A percentile compares a stretch with the other conserved stretches of the same genome.
Evolutionary conservation across 53 echinoderm and acorn worm species (phyloP).

Genomic region (Actinopyga echinites): DNA sequence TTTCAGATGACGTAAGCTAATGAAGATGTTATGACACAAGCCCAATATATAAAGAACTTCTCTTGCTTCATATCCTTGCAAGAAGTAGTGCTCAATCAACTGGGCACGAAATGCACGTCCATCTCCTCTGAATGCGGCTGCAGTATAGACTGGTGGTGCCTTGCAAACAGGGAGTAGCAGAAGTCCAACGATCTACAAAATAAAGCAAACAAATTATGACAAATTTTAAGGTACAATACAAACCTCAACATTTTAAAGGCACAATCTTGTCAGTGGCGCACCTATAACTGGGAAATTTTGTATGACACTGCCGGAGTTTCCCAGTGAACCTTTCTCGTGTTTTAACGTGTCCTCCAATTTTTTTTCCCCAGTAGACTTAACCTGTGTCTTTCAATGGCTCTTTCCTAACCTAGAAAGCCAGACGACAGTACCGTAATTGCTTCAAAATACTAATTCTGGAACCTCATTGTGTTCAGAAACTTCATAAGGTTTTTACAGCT

Average conservation of each 20-base stretch:
- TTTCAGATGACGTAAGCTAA: conserved; percentile 23
- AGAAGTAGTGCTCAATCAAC: conserved; percentile 28
- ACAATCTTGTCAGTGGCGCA: not conserved
- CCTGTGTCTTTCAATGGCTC: no score
- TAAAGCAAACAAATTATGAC: not conserved
- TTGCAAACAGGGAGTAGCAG: conserved; percentile 5
- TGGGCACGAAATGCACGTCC: conserved; percentile 6
- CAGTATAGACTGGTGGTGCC: conserved; percentile 12
- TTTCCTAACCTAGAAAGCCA: no score
- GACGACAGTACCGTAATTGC: no score
- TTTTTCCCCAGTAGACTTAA: no score
- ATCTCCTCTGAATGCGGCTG: not conserved
- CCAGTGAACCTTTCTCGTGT: not conserved
- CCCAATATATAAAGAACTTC: conserved; percentile 25
- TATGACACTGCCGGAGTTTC: not conserved
- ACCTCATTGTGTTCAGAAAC: no score
- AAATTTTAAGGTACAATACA: not conserved
- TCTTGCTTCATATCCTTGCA: conserved; percentile 9
- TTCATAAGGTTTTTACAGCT: no score
- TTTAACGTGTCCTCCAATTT: no score
- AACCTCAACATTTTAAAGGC: not conserved
- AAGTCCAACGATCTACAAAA: conserved; percentile 12
- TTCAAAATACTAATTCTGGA: no score
- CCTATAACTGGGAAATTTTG: not conserved
- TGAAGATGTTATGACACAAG: conserved; percentile 10